Percentiles rank a stretch among this genome's conserved stretches.
Evolutionary conservation across 2,888 invertebrate species (phyloP).

Genomic region (Oscheius sp.): DNA sequence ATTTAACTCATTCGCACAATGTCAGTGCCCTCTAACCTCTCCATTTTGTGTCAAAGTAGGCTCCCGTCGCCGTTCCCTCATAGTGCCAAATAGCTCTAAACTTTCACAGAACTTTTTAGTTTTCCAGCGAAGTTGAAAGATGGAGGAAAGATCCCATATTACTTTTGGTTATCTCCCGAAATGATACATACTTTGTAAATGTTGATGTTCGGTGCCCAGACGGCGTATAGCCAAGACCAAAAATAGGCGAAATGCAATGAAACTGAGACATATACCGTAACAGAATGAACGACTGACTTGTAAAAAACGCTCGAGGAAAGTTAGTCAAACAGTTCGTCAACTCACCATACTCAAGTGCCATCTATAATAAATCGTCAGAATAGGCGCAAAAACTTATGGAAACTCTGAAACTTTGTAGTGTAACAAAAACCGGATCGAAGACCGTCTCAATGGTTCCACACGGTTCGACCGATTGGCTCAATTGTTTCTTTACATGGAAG

Average conservation of each 20-base stretch:
- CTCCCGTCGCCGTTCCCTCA: background rate
- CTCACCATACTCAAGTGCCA: too few relatives aligned
- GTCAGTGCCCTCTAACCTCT: constrained; percentile 7
- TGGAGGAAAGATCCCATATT: constrained; percentile 17
- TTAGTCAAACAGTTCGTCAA: too few relatives aligned
- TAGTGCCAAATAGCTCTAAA: constrained; percentile 5
- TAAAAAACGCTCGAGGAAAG: too few relatives aligned
- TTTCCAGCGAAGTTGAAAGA: constrained; percentile 11
- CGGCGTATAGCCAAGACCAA: constrained; percentile 1
- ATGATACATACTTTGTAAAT: background rate
- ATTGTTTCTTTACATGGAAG: too few relatives aligned
- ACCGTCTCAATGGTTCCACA: too few relatives aligned
- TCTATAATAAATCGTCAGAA: too few relatives aligned
- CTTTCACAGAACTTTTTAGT: background rate
- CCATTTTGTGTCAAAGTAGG: constrained; percentile 4
- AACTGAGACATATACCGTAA: background rate
- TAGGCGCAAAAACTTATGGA: too few relatives aligned
- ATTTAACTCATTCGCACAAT: background rate
- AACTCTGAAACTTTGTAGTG: too few relatives aligned
- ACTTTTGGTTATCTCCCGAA: background rate
- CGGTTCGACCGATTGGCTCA: too few relatives aligned
- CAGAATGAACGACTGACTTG: too few relatives aligned
- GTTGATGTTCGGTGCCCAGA: constrained; percentile 1
- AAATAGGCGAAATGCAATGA: background rate
- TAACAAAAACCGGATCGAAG: too few relatives aligned